Evolutionary conservation across 92 coral and sea anemone genomes (phyloP).

Genomic region (Diadumene lineata): DNA sequence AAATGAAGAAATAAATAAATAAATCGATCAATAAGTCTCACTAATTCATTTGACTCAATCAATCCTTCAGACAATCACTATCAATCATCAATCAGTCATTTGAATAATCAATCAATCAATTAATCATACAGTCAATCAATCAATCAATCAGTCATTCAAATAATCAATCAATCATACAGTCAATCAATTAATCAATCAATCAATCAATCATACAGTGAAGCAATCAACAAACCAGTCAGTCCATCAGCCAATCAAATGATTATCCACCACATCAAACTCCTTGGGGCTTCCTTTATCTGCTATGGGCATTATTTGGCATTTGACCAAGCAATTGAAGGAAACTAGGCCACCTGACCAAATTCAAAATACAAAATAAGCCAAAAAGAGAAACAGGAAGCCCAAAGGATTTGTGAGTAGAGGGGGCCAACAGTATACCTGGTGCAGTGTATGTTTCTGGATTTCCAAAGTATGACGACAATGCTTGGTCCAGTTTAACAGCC

Average conservation of each 20-base stretch:
- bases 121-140: background rate
- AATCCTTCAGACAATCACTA: background rate
- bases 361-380: too few species aligned
- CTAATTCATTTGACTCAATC: too few species aligned
- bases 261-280: background rate
- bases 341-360: too few species aligned
- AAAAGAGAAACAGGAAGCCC: too few species aligned
- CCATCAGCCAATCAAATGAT: background rate
- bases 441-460: constrained; percentile 74
- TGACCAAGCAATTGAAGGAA: too few species aligned
- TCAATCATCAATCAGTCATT: background rate
- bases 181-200: background rate
- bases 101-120: background rate
- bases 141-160: background rate
- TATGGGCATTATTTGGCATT: too few species aligned
- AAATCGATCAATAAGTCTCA: too few species aligned
- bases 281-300: background rate
- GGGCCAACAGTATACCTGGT: constrained; percentile 50
- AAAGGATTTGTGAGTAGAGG: background rate
- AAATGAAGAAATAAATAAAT: too few species aligned
- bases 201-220: background rate
- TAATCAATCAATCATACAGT: background rate
- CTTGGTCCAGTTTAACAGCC: constrained; percentile 88
- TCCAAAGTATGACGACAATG: constrained; percentile 81
- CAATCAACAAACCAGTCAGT: background rate